Percentiles rank a stretch among this genome's conserved stretches.
Evolutionary conservation across 2,888 invertebrate species (phyloP).

Genomic region (Drosophila phalerata): DNA sequence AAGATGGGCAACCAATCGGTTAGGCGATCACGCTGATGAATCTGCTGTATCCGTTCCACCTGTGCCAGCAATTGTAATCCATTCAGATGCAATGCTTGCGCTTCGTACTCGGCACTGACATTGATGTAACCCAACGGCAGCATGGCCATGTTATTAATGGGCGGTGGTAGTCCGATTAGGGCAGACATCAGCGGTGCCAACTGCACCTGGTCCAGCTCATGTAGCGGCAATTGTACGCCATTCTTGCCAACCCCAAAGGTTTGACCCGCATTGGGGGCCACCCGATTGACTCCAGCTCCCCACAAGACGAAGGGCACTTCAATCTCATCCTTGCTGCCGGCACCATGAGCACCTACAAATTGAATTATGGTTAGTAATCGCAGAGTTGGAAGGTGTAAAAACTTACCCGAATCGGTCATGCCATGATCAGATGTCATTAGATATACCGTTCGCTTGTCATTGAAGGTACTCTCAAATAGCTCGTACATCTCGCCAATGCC

Average conservation of each 20-base stretch:
- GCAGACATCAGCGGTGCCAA: slow-evolving; percentile 95
- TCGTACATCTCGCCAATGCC: slow-evolving; percentile 89
- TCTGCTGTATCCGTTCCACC: slow-evolving; percentile 64
- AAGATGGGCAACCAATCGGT: slow-evolving; percentile 60
- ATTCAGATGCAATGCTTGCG: slow-evolving; percentile 90
- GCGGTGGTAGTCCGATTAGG: slow-evolving; percentile 93
- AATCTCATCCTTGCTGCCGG: slow-evolving; percentile 94
- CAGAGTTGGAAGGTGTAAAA: neutral
- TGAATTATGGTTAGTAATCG: neutral
- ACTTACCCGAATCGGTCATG: slow-evolving; percentile 97
- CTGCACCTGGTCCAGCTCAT: slow-evolving; percentile 95
- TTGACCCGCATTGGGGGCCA: slow-evolving; percentile 15
- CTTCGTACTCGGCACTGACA: slow-evolving; percentile 80
- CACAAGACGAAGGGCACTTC: slow-evolving; percentile 96
- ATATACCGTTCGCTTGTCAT: slow-evolving; percentile 93
- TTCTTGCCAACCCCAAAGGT: slow-evolving; percentile 35
- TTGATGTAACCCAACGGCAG: slow-evolving; percentile 77
- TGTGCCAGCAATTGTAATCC: slow-evolving; percentile 92
- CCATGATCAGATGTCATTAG: slow-evolving; percentile 98
- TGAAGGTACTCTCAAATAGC: slow-evolving; percentile 90
- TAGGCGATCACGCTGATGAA: slow-evolving; percentile 74
- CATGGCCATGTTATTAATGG: slow-evolving; percentile 90
- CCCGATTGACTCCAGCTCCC: slow-evolving; percentile 92
- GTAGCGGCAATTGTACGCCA: slow-evolving; percentile 82
- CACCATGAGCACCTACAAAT: slow-evolving; percentile 93